Evolutionary conservation across 2,797 vertebrate species (phyloP).

Genomic region (Sarcoramphus papa): DNA sequence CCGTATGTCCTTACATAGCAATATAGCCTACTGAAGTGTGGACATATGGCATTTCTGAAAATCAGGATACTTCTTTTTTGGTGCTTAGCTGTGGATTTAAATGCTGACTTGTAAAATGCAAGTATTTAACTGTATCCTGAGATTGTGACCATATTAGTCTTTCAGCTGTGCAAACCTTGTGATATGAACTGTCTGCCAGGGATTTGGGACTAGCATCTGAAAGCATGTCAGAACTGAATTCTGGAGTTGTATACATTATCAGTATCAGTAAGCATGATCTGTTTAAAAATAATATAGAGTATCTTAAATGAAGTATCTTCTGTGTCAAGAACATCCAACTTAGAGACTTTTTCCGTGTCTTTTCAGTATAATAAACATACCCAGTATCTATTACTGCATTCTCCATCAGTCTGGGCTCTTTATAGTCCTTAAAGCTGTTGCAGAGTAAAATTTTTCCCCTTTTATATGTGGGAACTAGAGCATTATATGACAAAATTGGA

Average conservation of each 20-base stretch:
- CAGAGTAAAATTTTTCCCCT: neutral
- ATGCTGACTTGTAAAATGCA: neutral
- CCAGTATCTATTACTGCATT: neutral
- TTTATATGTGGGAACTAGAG: neutral
- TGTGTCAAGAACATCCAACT: neutral
- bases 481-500: no score
- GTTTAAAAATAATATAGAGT: neutral
- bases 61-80: neutral
- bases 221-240: neutral
- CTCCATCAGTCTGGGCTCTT: neutral
- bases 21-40: neutral
- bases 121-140: neutral
- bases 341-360: neutral
- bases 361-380: neutral
- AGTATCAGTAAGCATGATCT: neutral
- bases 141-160: neutral
- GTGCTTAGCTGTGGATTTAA: neutral
- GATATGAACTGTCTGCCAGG: neutral
- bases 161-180: neutral
- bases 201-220: neutral
- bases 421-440: neutral
- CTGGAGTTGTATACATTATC: neutral
- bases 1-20: neutral
- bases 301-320: neutral
- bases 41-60: neutral